Evolutionary conservation across 2,797 vertebrate species (phyloP).

Genomic region (Spheniscus humboldti): DNA sequence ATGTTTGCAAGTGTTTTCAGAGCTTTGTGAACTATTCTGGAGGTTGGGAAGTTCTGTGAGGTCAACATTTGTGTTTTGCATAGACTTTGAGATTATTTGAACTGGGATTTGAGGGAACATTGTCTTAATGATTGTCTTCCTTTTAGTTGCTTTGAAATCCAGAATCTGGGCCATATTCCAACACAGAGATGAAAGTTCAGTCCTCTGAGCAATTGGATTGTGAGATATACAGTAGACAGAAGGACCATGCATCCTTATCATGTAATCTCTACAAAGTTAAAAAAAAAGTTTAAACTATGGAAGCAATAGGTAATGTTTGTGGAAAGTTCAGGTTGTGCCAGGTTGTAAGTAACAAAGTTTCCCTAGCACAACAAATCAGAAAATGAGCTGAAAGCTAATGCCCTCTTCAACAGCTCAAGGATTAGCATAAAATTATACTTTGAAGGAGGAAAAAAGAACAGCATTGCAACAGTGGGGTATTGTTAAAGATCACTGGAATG

Average conservation of each 20-base stretch:
- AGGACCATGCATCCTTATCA: neutral
- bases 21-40: slow-evolving; percentile 60
- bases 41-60: slow-evolving; percentile 54
- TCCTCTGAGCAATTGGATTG: slow-evolving; percentile 17
- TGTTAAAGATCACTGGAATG: slow-evolving; percentile 67
- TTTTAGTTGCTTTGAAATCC: slow-evolving; percentile 72
- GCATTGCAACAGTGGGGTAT: slow-evolving; percentile 67
- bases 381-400: slow-evolving; percentile 68
- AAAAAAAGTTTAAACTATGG: slow-evolving; percentile 4
- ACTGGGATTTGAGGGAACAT: slow-evolving; percentile 73
- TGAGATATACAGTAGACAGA: slow-evolving; percentile 43
- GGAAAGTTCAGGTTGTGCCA: slow-evolving; percentile 45
- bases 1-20: slow-evolving; percentile 51
- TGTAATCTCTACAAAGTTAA: slow-evolving; percentile 33
- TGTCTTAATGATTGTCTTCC: slow-evolving; percentile 74
- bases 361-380: slow-evolving; percentile 19
- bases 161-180: slow-evolving; percentile 68
- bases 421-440: slow-evolving; percentile 80
- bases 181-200: slow-evolving; percentile 53
- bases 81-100: slow-evolving; percentile 74
- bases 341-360: slow-evolving; percentile 37
- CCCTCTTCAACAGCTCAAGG: slow-evolving; percentile 67
- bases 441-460: slow-evolving; percentile 52
- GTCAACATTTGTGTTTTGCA: slow-evolving; percentile 74
- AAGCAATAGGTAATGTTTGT: slow-evolving; percentile 37